phyloP scores from a whole-genome alignment of 1,140 invertebrate species.

The Diorhabda sublineata region DNA sequence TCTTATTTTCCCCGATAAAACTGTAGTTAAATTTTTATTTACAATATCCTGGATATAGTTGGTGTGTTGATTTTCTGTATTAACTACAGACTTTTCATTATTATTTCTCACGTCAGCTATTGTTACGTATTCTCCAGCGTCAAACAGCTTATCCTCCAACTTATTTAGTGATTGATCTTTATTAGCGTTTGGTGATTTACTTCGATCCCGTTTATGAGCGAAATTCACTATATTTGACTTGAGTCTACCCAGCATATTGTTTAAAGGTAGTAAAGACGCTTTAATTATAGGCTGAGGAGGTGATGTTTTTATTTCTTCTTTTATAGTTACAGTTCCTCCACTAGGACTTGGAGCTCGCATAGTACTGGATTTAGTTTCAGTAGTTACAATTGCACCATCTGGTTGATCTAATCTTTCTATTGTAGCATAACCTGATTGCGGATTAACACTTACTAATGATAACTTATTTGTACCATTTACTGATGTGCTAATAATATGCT shows the following conservation, averaged over 20 bases:
- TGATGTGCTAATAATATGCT: slow-evolving; percentile 28
- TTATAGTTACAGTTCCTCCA: slow-evolving; percentile 43
- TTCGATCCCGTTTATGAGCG: slow-evolving; percentile 46
- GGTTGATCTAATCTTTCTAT: slow-evolving; percentile 44
- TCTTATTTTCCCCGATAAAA: slow-evolving; percentile 53
- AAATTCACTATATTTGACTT: slow-evolving; percentile 57
- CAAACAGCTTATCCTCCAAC: slow-evolving; percentile 32
- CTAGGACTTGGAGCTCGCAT: slow-evolving; percentile 43
- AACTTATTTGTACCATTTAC: slow-evolving; percentile 49
- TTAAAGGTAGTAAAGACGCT: slow-evolving; percentile 53
- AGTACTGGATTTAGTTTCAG: slow-evolving; percentile 18
- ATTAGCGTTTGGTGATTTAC: slow-evolving; percentile 43
- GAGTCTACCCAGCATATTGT: slow-evolving; percentile 60
- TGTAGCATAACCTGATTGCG: slow-evolving; percentile 54
- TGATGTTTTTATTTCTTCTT: slow-evolving; percentile 42
- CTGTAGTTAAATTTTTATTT: slow-evolving; percentile 53
- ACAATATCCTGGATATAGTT: slow-evolving; percentile 51
- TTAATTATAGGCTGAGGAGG: slow-evolving; percentile 48
- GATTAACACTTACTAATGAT: slow-evolving; percentile 53
- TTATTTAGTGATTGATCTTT: slow-evolving; percentile 7
- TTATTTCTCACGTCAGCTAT: slow-evolving; percentile 77
- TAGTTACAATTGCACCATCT: slow-evolving; percentile 9
- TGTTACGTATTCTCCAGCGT: slow-evolving; percentile 77
- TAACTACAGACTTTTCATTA: slow-evolving; percentile 54
- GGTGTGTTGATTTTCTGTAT: slow-evolving; percentile 51